Conservation (phyloP, 2,888 invertebrate species). For the Meiosimyza decipiens region DNA sequence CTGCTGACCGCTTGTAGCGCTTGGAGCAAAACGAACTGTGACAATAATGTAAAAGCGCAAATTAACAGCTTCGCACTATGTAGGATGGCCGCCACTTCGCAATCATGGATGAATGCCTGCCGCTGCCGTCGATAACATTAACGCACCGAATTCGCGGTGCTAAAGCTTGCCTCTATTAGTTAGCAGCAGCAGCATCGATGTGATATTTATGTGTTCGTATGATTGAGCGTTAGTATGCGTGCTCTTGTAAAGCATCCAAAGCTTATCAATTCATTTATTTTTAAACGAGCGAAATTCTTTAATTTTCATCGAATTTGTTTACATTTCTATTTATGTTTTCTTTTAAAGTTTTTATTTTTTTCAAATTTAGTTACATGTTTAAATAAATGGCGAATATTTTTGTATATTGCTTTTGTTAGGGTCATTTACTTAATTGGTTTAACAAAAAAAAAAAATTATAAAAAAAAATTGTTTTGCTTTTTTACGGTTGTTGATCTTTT, state of each 20-base stretch:
- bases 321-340: background rate
- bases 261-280: slow-evolving; percentile 7
- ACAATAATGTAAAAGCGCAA: slow-evolving; percentile 7
- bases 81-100: too few relatives aligned
- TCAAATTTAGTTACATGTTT: too few relatives aligned
- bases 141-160: background rate
- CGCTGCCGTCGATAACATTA: background rate
- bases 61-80: slow-evolving; percentile 26
- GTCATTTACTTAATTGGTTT: too few relatives aligned
- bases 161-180: background rate
- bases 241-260: background rate
- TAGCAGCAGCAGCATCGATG: too few relatives aligned
- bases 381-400: too few relatives aligned
- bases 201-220: too few relatives aligned
- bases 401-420: too few relatives aligned
- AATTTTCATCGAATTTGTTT: background rate
- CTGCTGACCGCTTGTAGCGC: too few relatives aligned
- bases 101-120: too few relatives aligned
- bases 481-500: too few relatives aligned
- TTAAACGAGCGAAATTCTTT: background rate
- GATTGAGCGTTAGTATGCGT: background rate
- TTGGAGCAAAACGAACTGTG: background rate
- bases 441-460: too few relatives aligned
- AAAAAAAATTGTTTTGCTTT: too few relatives aligned
- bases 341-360: background rate